A percentile compares a stretch with the other conserved stretches of the same genome.
Conservation (phyloP, 2,888 invertebrate genomes). For the Resseliella maxima region DNA sequence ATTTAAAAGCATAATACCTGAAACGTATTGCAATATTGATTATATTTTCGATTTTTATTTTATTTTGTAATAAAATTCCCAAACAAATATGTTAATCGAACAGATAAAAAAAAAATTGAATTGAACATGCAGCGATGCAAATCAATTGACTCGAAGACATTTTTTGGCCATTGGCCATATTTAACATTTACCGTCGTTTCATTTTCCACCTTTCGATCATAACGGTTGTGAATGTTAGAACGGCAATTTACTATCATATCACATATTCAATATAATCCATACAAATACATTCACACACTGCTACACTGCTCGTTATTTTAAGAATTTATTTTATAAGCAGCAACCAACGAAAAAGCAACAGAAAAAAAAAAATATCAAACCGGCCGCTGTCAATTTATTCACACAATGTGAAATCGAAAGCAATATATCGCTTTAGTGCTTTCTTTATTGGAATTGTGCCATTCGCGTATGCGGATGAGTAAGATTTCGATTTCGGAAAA, state of each 20-base stretch:
- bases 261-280: background rate
- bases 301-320: background rate
- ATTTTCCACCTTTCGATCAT: background rate
- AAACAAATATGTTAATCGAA: background rate
- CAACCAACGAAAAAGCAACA: too few species aligned
- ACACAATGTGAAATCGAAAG: background rate
- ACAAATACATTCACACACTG: too few species aligned
- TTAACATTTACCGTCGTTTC: constrained; percentile 1
- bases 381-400: background rate
- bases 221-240: background rate
- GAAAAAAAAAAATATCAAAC: background rate
- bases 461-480: background rate
- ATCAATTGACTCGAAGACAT: background rate
- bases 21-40: too few species aligned
- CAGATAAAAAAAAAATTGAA: background rate
- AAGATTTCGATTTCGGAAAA: background rate
- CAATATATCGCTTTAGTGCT: background rate
- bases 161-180: background rate
- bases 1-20: too few species aligned
- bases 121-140: constrained; percentile 18
- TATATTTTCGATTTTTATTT: too few species aligned
- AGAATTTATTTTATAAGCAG: background rate
- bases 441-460: background rate
- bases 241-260: background rate
- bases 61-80: background rate